Conservation (phyloP, 2,113 vertebrate species). For the Saguinus midas region DNA sequence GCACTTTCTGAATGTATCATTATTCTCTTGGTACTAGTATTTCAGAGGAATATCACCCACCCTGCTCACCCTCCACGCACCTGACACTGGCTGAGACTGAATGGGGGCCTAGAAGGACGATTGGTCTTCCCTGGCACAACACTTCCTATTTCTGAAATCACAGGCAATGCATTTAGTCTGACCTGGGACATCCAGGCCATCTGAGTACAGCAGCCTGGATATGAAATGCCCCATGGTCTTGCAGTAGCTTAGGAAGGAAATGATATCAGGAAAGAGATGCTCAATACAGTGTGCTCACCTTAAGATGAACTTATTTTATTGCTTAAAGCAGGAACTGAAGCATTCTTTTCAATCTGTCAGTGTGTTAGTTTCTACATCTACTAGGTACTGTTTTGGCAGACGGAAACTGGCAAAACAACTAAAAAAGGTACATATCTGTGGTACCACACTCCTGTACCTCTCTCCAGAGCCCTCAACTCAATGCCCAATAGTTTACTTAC, state of each 20-base stretch:
- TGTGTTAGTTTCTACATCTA: background rate
- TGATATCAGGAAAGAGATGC: constrained; percentile 36
- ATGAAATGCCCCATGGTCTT: background rate
- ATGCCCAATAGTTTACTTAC: background rate
- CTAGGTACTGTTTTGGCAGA: background rate
- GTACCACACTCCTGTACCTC: background rate
- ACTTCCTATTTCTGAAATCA: background rate
- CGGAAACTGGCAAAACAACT: background rate
- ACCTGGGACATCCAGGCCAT: background rate
- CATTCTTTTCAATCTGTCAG: background rate
- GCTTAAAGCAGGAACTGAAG: background rate
- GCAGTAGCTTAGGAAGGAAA: background rate
- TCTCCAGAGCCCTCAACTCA: background rate
- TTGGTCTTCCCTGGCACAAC: background rate
- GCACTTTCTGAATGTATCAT: background rate
- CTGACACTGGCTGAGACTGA: background rate
- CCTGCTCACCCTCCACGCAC: too few species aligned
- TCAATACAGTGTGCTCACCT: background rate
- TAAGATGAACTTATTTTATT: background rate
- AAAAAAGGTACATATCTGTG: background rate
- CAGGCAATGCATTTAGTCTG: background rate
- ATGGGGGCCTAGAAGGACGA: background rate
- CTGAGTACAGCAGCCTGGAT: background rate
- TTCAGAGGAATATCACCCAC: background rate
- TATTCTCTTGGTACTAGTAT: background rate